Evolutionary conservation across 2,888 invertebrate genomes (phyloP), one percentile per base, ranked within the genome.

Genomic region (Dinocampus coccinellae): DNA sequence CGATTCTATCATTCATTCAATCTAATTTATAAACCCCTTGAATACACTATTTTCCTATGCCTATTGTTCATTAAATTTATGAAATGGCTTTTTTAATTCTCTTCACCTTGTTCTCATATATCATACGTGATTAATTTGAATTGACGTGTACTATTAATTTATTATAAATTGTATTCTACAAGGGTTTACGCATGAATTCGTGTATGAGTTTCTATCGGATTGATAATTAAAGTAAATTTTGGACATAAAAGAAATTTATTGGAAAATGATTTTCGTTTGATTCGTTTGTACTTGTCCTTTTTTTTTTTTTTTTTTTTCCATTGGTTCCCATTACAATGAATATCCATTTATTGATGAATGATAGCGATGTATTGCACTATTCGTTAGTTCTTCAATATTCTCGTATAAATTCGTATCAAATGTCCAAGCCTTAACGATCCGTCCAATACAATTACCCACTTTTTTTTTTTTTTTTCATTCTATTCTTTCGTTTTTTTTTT

Each of bases 1-100:
- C 66, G 61, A 71, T 67, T 70, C 67, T 20, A 58, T 63, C 67
- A 70, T 67, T 70, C 73, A 67, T 70, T 64, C 60, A 64, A 73
- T 73, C 67, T 22, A 58, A 70, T 70, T 67, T 64, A 7, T 7
- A 47, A 68, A 29, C 58, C 62, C 16, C 29, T 55, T 62, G 22
- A 61, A 53, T 36, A 10, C 36, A 36, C 13, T 39, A 33, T 16
- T 64, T 70, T 58, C 47, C 42, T 58, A n/a, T 10, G 57, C 13
- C 64, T 64, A 47, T 64, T 64, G 36, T 64, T 33, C 20, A 33
- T 63, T 53, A n/a, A 64, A 53, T 64, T 53, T 22, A 39, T 22
- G 9, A 47, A 11, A 16, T 47, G n/a, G 16, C 6, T 7, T 7
- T 16, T 63, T 33, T n/a, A 22, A 26, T 24, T n/a, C 2, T n/a